Base-by-base conservation (phyloP, 2,113 vertebrate species). In the Ammodytes dubius region DNA sequence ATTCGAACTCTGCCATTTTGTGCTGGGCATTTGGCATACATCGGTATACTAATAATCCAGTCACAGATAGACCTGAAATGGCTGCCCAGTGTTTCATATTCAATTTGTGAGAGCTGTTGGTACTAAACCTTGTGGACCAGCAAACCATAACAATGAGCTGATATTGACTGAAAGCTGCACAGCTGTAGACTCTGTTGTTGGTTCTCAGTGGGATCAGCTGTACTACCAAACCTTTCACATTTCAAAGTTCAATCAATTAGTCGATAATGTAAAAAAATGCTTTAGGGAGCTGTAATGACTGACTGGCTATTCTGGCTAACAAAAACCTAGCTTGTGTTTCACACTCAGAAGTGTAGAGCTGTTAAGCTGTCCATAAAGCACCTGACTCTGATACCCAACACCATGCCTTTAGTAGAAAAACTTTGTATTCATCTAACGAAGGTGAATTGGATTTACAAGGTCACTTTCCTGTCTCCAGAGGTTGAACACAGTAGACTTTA, bases 391-490 rank as follows among this genome's bases (percentile, higher is more conserved):
- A 74, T 81, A 85, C 61, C 57, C 10, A 70, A 75, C 66, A 53
- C 85, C 4, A 0, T 65, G 67, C 53, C 63, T 46, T 46, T 12
- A 45, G 74, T 74, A 77, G 59, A 39, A 47, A 72, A 37, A 79
- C 82, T 81, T 74, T 81, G 56, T 78, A 63, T 89, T 85, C 83
- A 77, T 76, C 61, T 86, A 70, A 82, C 60, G 13, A 83, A 78
- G 86, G 83, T 89, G 85, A 87, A 82, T 69, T 78, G 71, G 71
- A 86, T 90, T 83, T 84, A 81, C 82, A 88, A 85, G 83, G 87
- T 90, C 82, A 60, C 45, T 76, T 57, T 58, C 42, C 82, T 86
- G 68, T 40, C 79, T 75, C 53, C 42, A 17, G 70, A 86, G 88
- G 63, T 66, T 66, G 27, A 74, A 70, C 77, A 84, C 14, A 39